A percentile compares a stretch with the other conserved stretches of the same genome.
phyloP scores from a whole-genome alignment of 2,888 invertebrate species.

The Isotomurus palustris region DNA sequence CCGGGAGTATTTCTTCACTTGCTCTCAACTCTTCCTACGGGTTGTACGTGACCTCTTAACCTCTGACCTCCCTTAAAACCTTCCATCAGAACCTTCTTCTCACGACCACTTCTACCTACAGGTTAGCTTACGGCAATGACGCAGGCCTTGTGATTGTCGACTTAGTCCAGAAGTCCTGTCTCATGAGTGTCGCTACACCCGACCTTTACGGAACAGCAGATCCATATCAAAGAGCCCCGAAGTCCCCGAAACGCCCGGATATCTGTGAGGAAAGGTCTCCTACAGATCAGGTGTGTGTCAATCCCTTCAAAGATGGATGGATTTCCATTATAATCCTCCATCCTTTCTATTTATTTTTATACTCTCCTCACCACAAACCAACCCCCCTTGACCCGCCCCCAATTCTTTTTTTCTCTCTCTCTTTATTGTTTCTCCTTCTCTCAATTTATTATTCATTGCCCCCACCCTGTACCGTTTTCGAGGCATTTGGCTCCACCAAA shows the following conservation, averaged over 20 bases:
- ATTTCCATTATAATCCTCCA: not conserved
- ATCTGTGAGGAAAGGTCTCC: slow-evolving; percentile 42
- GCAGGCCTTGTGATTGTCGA: slow-evolving; percentile 92
- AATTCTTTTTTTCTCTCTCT: slow-evolving; percentile 5
- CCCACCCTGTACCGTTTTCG: not conserved
- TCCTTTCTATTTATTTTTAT: not conserved
- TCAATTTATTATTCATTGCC: not conserved
- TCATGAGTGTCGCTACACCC: slow-evolving; percentile 81
- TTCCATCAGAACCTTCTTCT: not conserved
- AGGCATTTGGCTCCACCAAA: slow-evolving; percentile 4
- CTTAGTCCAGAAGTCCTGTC: slow-evolving; percentile 81
- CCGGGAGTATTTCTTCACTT: slow-evolving; percentile 81
- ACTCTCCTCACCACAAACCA: not conserved
- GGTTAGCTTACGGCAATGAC: slow-evolving; percentile 96
- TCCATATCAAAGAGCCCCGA: slow-evolving; percentile 75
- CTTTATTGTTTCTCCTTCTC: slow-evolving; percentile 5
- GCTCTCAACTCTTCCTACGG: slow-evolving; percentile 95
- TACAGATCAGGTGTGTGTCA: slow-evolving; percentile 39
- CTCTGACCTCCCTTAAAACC: not conserved
- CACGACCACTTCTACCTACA: slow-evolving; percentile 51
- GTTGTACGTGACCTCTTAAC: slow-evolving; percentile 65
- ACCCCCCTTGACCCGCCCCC: not conserved
- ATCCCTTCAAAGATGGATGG: too few relatives aligned
- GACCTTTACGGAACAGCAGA: slow-evolving; percentile 86
- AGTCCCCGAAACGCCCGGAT: slow-evolving; percentile 64